Base-by-base conservation (phyloP, 2,888 invertebrate genomes). In the Sisyra nigra region DNA sequence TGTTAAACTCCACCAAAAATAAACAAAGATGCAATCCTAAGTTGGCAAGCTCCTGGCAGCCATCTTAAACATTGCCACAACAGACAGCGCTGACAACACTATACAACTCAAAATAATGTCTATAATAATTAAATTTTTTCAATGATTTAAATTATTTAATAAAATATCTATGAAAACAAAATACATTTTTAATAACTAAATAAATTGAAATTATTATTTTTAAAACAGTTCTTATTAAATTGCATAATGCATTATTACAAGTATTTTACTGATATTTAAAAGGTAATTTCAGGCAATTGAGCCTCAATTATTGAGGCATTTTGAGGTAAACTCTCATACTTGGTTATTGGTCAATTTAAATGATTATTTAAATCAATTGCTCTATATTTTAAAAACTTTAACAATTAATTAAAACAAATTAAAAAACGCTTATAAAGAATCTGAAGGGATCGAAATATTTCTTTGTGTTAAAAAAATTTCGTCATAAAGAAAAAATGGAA, bases 1-100 rank as follows among this genome's bases (percentile, higher is more conserved):
- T 34, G 11, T 11, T 34, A 41, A 35, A 42, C 24, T 17, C 19
- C 17, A 15, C 37, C 15, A 14, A 48, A 46, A 45, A 46, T 44
- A 49, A 49, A 47, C 44, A 46, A 47, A 48, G 42, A 42, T 46
- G 45, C 45, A 47, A 45, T 42, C 44, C 32, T 46, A 51, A 52
- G 48, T 51, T 51, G 48, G 48, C 48, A 51, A 51, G 49, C 48
- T 44, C 50, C 44, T 45, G 47, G 51, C 50, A 52, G 54, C 54
- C 54, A 54, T 54, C 48, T 54, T 54, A 51, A 49, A 18, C 52
- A 5, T 48, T 52, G 51, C 50, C 50, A 54, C 53, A 41, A 41
- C 34, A 41, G 33, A 34, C 34, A 18, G 14, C 14, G 14, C 31
- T 15, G 31, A 40, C 31, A 40, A 29, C 15, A 15, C 24, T 24